Conservation (phyloP, 2,113 vertebrate species). For the Colistium nudipinnis region DNA sequence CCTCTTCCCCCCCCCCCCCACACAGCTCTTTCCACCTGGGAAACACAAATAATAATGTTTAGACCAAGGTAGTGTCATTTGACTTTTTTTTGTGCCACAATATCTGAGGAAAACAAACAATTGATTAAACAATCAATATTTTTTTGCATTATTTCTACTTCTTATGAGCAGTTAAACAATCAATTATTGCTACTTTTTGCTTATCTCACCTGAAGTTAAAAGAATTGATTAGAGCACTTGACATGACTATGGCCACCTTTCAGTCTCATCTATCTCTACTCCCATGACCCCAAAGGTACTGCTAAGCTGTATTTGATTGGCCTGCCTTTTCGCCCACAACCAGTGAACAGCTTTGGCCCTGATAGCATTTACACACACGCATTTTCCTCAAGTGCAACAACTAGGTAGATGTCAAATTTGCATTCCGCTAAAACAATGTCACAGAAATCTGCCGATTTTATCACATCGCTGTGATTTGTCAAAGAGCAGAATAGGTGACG, state of each 20-base stretch:
- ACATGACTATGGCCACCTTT: background rate
- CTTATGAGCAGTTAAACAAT: background rate
- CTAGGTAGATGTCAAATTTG: background rate
- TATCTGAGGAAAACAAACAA: background rate
- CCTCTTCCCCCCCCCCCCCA: background rate
- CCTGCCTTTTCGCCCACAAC: slow-evolving; percentile 23
- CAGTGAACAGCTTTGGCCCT: background rate
- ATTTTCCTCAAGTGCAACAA: too few relatives aligned
- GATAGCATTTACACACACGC: background rate
- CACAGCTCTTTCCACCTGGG: background rate
- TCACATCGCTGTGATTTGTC: background rate
- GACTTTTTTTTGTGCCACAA: background rate
- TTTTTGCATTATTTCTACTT: background rate
- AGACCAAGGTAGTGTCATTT: background rate
- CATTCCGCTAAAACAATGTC: background rate
- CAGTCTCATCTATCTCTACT: background rate
- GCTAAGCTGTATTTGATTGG: slow-evolving; percentile 5
- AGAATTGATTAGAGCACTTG: too few relatives aligned
- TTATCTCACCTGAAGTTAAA: background rate
- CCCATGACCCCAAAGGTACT: background rate
- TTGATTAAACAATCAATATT: background rate
- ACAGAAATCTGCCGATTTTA: background rate
- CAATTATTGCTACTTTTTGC: background rate
- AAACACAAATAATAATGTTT: too few relatives aligned
- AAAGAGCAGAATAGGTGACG: too few relatives aligned